Base-by-base conservation (phyloP, 2,888 invertebrate genomes). In the Cataglyphis altisquamis region DNA sequence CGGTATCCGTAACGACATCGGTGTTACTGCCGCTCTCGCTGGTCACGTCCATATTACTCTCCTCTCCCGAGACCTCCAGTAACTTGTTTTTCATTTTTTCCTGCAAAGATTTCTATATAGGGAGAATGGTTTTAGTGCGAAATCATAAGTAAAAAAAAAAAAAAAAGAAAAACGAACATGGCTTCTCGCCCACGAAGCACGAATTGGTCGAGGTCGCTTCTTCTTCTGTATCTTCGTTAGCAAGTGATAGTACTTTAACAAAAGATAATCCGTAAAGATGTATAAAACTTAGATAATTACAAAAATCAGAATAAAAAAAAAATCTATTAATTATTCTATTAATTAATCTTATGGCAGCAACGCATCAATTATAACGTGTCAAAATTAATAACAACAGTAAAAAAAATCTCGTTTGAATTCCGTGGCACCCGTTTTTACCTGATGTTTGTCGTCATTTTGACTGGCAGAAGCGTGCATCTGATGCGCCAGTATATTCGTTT, bases 401-500 rank as follows among this genome's bases (percentile, higher is more conserved):
- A 75, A 29, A n/a, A 41, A 29, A 15, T 57, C 25, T 70, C 73
- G 39, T 15, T 62, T 41, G 41, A 41, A 15, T 12, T 21, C 10
- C 1, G 10, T 82, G 12, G 9, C 73, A 6, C 9, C 21, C 18
- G 3, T 66, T 88, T 88, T 90, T 89, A 94, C 94, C 91, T 94
- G 94, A 85, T 85, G 92, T 85, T 94, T 94, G 15, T 94, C 94
- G 75, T 94, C 94, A 67, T 85, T 88, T 39, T 93, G 93, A 39
- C 92, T 91, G 29, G 91, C 90, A 66, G 93, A 92, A 18, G 94
- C 94, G 84, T 94, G 94, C 74, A 94, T 94, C 90, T 97, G 96
- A 39, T 97, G 97, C 66, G 97, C 97, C 68, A 98, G 94, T 84
- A 96, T 96, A 92, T 96, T 96, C 63, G 96, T 96, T 92, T 96